These are phyloP conservation scores for Hydrochoerus hydrochaeris DNA, from an alignment of 2,113 vertebrate species.

Conservation along the genomic window DNA sequence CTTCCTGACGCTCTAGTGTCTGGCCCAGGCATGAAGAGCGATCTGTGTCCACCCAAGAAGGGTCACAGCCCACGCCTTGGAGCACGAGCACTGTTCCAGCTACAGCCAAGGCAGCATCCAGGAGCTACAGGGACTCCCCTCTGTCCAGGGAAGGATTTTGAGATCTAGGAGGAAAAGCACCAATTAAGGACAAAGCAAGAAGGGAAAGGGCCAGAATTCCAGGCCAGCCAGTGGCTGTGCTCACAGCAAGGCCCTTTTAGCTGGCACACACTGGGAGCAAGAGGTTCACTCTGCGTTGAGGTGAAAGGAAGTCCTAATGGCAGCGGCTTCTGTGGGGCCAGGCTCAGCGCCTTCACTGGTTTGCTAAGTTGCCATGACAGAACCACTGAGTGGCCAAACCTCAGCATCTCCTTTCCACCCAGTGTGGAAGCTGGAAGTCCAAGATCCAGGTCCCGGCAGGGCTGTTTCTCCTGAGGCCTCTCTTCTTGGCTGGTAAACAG, in stretches of 20 bases:
- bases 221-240: not conserved
- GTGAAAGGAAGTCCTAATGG: not conserved
- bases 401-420: not conserved
- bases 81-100: not conserved
- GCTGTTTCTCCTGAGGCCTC: not conserved
- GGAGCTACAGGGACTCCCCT: not conserved
- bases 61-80: not conserved
- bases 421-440: not conserved
- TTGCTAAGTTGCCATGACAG: not conserved
- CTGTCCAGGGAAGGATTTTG: not conserved
- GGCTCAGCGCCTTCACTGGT: not conserved
- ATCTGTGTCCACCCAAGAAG: not conserved
- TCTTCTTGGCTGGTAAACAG: not conserved
- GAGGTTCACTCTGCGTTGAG: rapidly evolving
- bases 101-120: not conserved
- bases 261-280: not conserved
- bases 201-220: not conserved
- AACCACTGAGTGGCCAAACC: too few relatives aligned
- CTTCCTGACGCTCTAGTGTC: not conserved
- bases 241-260: rapidly evolving
- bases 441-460: not conserved
- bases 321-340: not conserved
- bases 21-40: not conserved
- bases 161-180: not conserved
- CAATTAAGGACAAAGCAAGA: not conserved